Percentiles rank a stretch among this genome's conserved stretches.
phyloP scores from a whole-genome alignment of 2,888 invertebrate genomes.

The Epistrophe grossulariae region DNA sequence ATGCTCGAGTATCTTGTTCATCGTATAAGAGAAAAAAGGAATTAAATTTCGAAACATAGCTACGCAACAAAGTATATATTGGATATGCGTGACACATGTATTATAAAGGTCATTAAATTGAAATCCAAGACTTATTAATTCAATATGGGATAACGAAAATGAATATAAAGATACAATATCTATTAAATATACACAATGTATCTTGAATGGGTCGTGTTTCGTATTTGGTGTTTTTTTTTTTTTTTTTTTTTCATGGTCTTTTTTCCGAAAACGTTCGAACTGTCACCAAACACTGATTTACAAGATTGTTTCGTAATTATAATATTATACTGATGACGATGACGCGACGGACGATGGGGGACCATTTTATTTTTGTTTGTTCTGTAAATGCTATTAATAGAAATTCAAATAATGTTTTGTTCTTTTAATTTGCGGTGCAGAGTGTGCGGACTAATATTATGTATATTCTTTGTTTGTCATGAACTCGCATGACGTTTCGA shows the following conservation, averaged over 20 bases:
- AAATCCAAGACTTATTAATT: constrained; percentile 23
- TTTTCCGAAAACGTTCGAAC: constrained; percentile 49
- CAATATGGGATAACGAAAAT: constrained; percentile 3
- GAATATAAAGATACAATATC: background rate
- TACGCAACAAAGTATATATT: constrained; percentile 18
- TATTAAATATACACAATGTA: constrained; percentile 20
- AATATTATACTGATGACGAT: constrained; percentile 34
- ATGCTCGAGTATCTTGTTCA: constrained; percentile 12
- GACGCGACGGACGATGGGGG: constrained; percentile 51
- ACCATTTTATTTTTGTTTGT: constrained; percentile 14
- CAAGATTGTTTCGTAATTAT: constrained; percentile 70
- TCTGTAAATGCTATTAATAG: constrained; percentile 66
- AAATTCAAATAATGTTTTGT: constrained; percentile 28
- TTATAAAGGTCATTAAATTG: constrained; percentile 61
- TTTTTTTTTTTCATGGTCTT: constrained; percentile 26
- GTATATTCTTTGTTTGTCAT: background rate
- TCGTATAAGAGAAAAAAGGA: constrained; percentile 25
- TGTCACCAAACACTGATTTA: constrained; percentile 74
- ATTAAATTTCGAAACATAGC: constrained; percentile 54
- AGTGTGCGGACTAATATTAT: background rate
- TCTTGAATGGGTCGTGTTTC: constrained; percentile 18
- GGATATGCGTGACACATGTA: constrained; percentile 32
- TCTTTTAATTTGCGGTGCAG: constrained; percentile 17
- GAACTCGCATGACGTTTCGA: constrained; percentile 21
- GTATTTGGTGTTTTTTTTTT: too few species aligned